Evolutionary conservation across 2,113 vertebrate species (phyloP), one percentile per base, ranked within the genome.

Genomic region (Rhombomys opimus): DNA sequence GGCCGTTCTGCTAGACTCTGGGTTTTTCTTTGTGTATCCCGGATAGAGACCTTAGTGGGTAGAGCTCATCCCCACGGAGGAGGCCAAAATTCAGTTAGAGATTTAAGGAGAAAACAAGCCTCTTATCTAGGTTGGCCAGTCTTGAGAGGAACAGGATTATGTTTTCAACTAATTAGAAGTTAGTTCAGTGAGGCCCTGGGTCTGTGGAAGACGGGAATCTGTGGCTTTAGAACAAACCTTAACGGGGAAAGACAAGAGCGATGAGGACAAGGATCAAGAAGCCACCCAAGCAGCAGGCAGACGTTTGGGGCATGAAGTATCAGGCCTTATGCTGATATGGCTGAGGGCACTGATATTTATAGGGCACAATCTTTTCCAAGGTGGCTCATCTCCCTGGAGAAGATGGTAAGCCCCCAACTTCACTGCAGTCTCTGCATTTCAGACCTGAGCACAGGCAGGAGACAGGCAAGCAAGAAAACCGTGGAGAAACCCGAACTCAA

Each of bases 1-100:
- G 84, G 38, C 85, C 89, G 76, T 97, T 91, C 95, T 93, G 89
- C 85, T 77, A 90, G 65, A 41, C 92, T 93, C 90, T 96, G 38
- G 85, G 35, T 89, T 22, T 96, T 95, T 73, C 41, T 7, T 2
- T 70, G 35, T 77, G 41, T 68, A 94, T 81, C 46, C 38, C 92
- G 88, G 63, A 50, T 46, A 87, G 72, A 46, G 23, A 46, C 9
- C 22, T 76, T 76, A 50, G 65, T 85, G 89, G 32, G 65, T 41
- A 0, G 0, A 95, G 38, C 52, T 68, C 75, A 5, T 38, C 38
- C 8, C 77, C 5, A 35, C 4, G 38, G 63, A 93, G 86, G 90
- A 20, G 65, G 61, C 70, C 13, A 23, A n/a, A 86, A 93, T 87
- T 38, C 38, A 52, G 54, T 85, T 38, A 35, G 22, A 23, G 52